Evolutionary conservation across 2,113 vertebrate species (phyloP).

Genomic region (Oophaga pumilio): DNA sequence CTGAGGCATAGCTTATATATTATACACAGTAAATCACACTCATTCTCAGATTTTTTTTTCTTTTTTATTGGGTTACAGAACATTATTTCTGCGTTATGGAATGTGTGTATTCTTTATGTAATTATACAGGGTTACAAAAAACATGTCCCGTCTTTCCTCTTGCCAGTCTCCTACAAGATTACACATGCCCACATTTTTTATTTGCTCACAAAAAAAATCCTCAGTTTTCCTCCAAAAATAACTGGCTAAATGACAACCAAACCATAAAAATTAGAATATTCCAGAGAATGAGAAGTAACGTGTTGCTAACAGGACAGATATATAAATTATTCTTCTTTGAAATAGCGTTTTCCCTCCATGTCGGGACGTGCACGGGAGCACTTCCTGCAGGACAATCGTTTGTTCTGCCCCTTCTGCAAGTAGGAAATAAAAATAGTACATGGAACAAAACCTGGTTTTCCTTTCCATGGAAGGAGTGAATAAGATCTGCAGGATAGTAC

Average conservation of each 20-base stretch:
- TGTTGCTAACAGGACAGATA: conserved; percentile 22
- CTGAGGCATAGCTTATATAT: background rate
- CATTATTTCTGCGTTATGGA: conserved; percentile 81
- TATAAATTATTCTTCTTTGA: conserved; percentile 50
- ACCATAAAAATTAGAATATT: conserved; percentile 37
- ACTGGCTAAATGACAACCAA: conserved; percentile 19
- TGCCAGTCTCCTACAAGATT: background rate
- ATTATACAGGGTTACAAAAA: conserved; percentile 83
- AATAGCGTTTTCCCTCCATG: conserved; percentile 24
- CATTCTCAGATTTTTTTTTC: conserved; percentile 52
- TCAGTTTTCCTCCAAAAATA: conserved; percentile 64
- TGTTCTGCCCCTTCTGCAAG: conserved; percentile 8
- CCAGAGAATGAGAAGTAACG: background rate
- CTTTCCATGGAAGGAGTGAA: conserved; percentile 30
- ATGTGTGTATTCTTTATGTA: conserved; percentile 85
- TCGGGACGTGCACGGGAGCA: conserved; percentile 1
- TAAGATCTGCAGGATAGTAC: conserved; percentile 44
- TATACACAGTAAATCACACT: background rate
- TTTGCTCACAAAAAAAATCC: conserved; percentile 3
- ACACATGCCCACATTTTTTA: background rate
- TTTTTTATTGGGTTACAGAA: conserved; percentile 89
- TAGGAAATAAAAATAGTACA: conserved; percentile 29
- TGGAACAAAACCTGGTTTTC: conserved; percentile 24
- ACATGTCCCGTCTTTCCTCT: conserved; percentile 41
- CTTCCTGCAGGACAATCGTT: conserved; percentile 9